Percentiles rank a stretch among this genome's conserved stretches.
Evolutionary conservation across 2,888 invertebrate species (phyloP).

Genomic region (Caradrina clavipalpis): DNA sequence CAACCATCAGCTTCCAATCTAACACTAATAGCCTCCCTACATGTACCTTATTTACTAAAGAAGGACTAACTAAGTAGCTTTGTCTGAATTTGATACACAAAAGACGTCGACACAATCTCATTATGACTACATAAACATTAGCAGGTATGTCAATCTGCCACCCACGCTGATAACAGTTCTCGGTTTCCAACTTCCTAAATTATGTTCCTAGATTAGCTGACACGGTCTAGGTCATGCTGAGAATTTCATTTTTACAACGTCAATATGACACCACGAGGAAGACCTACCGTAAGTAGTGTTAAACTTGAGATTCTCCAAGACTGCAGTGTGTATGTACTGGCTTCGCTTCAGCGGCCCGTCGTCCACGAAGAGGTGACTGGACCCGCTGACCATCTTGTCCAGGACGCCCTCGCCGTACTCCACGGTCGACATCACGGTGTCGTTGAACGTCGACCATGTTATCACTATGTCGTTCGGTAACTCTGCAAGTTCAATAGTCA

Average conservation of each 20-base stretch:
- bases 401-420: constrained; percentile 93
- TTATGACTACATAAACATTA: background rate
- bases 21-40: no score
- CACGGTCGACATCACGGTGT: constrained; percentile 93
- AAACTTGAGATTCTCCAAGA: constrained; percentile 91
- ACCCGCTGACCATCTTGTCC: constrained; percentile 90
- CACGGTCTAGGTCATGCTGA: background rate
- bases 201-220: no score
- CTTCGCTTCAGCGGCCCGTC: constrained; percentile 92
- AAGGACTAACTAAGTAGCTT: no score
- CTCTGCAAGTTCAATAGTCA: constrained; percentile 79
- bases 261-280: no score
- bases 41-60: no score
- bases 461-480: constrained; percentile 88
- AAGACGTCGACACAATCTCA: background rate
- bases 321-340: constrained; percentile 95
- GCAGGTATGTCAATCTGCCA: background rate
- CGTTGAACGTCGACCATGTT: constrained; percentile 96
- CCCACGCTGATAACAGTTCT: background rate
- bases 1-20: no score
- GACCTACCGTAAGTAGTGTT: constrained; percentile 92
- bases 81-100: no score
- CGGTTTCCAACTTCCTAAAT: background rate
- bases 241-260: no score
- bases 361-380: constrained; percentile 93